Evolutionary conservation across 2,797 vertebrate species (phyloP).

Genomic region (Lutjanus campechanus): DNA sequence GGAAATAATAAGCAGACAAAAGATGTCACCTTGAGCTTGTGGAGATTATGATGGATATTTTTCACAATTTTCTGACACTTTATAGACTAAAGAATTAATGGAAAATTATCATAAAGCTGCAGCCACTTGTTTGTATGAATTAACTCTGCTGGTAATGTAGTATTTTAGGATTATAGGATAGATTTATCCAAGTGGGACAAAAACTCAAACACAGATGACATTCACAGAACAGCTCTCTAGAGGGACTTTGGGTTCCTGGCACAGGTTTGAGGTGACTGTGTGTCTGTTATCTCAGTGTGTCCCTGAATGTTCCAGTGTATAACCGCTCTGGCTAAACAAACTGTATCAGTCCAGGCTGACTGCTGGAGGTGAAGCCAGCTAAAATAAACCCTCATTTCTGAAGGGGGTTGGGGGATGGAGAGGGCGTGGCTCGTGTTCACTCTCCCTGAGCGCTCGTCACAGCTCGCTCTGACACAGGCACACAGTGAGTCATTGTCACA

Average conservation of each 20-base stretch:
- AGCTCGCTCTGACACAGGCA: constrained; percentile 46
- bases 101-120: not conserved
- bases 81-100: not conserved
- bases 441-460: constrained; percentile 28
- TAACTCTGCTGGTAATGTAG: not conserved
- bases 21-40: not conserved
- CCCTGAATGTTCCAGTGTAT: constrained; percentile 38
- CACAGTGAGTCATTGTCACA: constrained; percentile 64
- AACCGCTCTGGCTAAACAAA: constrained; percentile 45
- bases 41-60: not conserved
- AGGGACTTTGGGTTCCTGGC: constrained; percentile 36
- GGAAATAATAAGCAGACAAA: not conserved
- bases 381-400: constrained; percentile 60
- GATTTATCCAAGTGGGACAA: not conserved
- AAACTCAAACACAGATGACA: not conserved
- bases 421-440: constrained; percentile 33
- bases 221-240: constrained; percentile 10
- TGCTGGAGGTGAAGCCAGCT: constrained; percentile 48
- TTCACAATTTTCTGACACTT: constrained; percentile 5
- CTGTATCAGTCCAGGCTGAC: constrained; percentile 40
- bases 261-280: constrained; percentile 41
- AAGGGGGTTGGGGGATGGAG: constrained; percentile 15
- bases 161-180: not conserved
- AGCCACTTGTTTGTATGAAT: not conserved
- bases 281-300: constrained; percentile 46